Percentiles rank a stretch among this genome's conserved stretches.
These are phyloP conservation scores for Ciconia boyciana DNA, from an alignment of 2,113 vertebrate genomes.

Conservation along the genomic window DNA sequence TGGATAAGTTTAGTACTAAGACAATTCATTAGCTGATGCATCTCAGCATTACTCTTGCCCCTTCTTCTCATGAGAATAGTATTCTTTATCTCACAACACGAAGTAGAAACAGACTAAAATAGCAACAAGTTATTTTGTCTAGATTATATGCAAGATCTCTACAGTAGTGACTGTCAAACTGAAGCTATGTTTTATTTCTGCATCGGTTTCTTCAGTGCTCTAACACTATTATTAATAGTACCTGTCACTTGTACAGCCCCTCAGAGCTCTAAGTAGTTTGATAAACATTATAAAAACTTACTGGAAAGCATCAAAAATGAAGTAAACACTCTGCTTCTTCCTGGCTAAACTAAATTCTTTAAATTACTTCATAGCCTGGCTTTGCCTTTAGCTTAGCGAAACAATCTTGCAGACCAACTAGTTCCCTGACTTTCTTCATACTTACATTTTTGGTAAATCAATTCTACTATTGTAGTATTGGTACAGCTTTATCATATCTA, in stretches of 20 bases:
- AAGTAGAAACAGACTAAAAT: not conserved
- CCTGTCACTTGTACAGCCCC: not conserved
- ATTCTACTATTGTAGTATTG: not conserved
- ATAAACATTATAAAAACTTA: not conserved
- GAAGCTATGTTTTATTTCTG: not conserved
- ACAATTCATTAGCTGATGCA: not conserved
- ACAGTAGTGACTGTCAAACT: not conserved
- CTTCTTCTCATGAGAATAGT: not conserved
- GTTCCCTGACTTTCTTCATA: not conserved
- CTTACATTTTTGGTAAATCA: not conserved
- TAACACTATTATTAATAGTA: not conserved
- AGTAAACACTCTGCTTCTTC: not conserved
- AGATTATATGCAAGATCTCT: not conserved
- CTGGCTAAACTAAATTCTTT: not conserved
- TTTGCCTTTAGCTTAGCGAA: not conserved
- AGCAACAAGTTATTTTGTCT: constrained; percentile 23
- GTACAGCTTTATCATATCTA: not conserved
- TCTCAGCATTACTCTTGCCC: not conserved
- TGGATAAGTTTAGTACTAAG: not conserved
- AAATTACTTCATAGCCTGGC: not conserved
- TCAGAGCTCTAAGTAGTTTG: not conserved
- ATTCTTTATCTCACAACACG: not conserved
- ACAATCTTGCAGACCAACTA: not conserved
- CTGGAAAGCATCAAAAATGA: not conserved
- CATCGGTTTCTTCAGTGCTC: not conserved